Conservation (phyloP, 2,888 invertebrate species). For the Chromoteleia sp. region DNA sequence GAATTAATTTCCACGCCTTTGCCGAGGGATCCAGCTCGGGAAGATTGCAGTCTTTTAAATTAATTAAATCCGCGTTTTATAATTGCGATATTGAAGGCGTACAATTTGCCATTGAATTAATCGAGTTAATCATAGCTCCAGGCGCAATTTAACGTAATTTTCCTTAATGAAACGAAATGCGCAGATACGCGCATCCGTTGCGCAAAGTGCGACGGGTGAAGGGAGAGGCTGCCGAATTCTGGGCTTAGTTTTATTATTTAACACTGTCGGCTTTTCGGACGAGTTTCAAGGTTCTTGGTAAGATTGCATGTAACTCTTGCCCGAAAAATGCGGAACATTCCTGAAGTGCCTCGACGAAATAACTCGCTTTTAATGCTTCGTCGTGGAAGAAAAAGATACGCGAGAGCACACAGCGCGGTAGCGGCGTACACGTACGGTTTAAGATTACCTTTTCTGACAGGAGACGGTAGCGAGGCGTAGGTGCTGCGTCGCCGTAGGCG, state of each 20-base stretch:
- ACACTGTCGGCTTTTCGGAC: slow-evolving; percentile 23
- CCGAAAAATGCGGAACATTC: slow-evolving; percentile 67
- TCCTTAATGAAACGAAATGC: slow-evolving; percentile 49
- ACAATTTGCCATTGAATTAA: slow-evolving; percentile 68
- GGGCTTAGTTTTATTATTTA: slow-evolving; percentile 31
- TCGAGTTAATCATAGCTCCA: slow-evolving; percentile 60
- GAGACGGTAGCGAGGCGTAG: slow-evolving; percentile 80
- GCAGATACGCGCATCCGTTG: slow-evolving; percentile 1
- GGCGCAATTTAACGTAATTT: slow-evolving; percentile 52
- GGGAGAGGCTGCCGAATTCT: slow-evolving; percentile 19
- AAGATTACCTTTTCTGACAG: slow-evolving; percentile 80
- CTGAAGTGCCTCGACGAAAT: slow-evolving; percentile 66
- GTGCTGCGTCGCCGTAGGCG: slow-evolving; percentile 80
- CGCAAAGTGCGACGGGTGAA: slow-evolving; percentile 9
- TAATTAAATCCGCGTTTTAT: slow-evolving; percentile 59
- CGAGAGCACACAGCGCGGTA: slow-evolving; percentile 73
- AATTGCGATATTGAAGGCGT: slow-evolving; percentile 53
- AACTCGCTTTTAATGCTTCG: slow-evolving; percentile 69
- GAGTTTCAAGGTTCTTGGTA: slow-evolving; percentile 54
- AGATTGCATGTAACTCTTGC: slow-evolving; percentile 53
- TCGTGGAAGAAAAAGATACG: slow-evolving; percentile 53
- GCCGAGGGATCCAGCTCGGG: slow-evolving; percentile 38
- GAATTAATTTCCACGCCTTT: slow-evolving; percentile 60
- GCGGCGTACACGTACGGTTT: slow-evolving; percentile 77
- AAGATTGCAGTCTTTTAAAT: slow-evolving; percentile 66